Conservation (phyloP, 1,140 invertebrate species). For the Ceratina japonica region DNA sequence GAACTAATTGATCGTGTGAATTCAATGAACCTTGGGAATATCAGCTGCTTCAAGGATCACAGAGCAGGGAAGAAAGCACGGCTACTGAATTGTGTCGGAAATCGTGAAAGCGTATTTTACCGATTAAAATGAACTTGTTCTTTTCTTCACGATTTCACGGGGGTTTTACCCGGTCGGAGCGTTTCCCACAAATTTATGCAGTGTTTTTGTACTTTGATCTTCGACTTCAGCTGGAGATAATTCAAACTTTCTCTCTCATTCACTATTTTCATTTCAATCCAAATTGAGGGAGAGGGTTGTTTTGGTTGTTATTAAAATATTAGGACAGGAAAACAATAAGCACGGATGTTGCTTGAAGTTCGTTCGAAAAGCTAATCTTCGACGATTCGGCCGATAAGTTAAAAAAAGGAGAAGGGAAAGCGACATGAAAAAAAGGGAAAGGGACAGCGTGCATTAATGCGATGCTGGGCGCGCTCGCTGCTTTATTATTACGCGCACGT, state of each 20-base stretch:
- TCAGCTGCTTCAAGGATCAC: conserved; percentile 44
- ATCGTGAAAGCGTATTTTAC: conserved; percentile 26
- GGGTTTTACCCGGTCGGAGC: not conserved
- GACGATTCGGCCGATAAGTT: not conserved
- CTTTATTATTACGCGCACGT: conserved; percentile 43
- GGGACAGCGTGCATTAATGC: conserved; percentile 17
- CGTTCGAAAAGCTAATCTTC: conserved; percentile 8
- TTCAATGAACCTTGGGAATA: conserved; percentile 72
- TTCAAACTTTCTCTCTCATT: too few species aligned
- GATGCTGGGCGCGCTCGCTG: conserved; percentile 19
- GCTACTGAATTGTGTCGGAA: not conserved
- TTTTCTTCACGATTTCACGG: conserved; percentile 18
- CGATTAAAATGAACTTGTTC: conserved; percentile 56
- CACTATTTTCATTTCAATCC: too few species aligned
- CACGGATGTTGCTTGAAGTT: not conserved
- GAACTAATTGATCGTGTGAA: not conserved
- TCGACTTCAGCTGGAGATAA: too few species aligned
- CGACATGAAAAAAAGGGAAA: too few species aligned
- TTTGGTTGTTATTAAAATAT: not conserved
- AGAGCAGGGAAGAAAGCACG: not conserved
- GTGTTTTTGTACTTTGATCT: too few species aligned
- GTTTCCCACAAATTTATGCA: too few species aligned
- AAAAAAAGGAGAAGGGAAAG: not conserved
- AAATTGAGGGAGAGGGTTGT: too few species aligned
- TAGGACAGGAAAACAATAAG: too few species aligned